These are phyloP conservation scores for Drosophila kohkoa DNA, from an alignment of 1,140 invertebrate species.

Conservation along the genomic window DNA sequence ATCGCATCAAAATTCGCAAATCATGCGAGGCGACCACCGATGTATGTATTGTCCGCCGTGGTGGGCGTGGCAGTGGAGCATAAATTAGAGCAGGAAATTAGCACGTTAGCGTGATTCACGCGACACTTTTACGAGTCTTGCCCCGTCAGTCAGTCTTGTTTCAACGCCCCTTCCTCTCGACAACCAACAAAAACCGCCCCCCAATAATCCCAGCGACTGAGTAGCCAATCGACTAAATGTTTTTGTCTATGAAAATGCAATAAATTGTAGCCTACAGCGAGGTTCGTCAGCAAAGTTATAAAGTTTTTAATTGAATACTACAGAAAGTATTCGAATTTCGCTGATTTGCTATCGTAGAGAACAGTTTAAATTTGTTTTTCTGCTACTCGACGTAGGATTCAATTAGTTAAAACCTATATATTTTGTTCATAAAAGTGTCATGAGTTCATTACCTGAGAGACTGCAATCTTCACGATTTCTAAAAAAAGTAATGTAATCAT, in stretches of 20 bases:
- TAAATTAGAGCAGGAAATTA: conserved; percentile 66
- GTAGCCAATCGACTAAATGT: conserved; percentile 13
- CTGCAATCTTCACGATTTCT: too few relatives aligned
- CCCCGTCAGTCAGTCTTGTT: not conserved
- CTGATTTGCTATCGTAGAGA: too few relatives aligned
- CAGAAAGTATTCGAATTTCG: too few relatives aligned
- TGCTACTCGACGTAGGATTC: too few relatives aligned
- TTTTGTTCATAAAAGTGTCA: too few relatives aligned
- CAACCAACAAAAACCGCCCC: not conserved
- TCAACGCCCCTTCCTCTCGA: not conserved
- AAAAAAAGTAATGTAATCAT: too few relatives aligned
- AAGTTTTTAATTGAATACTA: not conserved
- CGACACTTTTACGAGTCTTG: conserved; percentile 59
- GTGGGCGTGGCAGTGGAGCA: conserved; percentile 43
- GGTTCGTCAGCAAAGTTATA: not conserved
- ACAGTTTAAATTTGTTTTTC: too few relatives aligned
- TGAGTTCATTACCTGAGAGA: too few relatives aligned
- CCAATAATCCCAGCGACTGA: not conserved
- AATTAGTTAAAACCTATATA: too few relatives aligned
- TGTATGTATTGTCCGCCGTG: conserved; percentile 5
- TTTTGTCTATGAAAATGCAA: conserved; percentile 10
- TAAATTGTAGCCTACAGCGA: not conserved
- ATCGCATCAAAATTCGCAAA: conserved; percentile 73
- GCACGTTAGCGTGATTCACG: conserved; percentile 81
- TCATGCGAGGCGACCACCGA: conserved; percentile 50